Evolutionary conservation across 2,888 invertebrate genomes (phyloP), one percentile per base, ranked within the genome.

Genomic region (Epiblema foenella): DNA sequence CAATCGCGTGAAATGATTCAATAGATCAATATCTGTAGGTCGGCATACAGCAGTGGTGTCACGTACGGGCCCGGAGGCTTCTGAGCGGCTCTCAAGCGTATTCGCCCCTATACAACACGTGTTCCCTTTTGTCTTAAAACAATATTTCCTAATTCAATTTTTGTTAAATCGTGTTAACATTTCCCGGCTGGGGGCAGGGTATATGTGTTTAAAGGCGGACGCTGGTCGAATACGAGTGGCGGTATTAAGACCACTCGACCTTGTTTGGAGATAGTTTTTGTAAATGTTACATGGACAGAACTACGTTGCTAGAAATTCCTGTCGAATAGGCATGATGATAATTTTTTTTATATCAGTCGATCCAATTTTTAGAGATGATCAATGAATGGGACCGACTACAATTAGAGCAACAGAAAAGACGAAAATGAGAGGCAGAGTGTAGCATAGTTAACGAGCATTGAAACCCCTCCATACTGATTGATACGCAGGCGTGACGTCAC

Each of bases 1-100:
- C 84, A 86, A 85, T 85, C 79, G 80, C 75, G 75, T 77, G 80
- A 77, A 84, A 84, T 86, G 83, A 85, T 83, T 82, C 83, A 82
- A 85, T 85, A 83, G 81, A 85, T 85, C 83, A 83, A 83, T 82
- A 82, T 79, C 77, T 37, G 39, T 39, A 54, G 75, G 75, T 75
- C 60, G 79, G 69, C 74, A 82, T 82, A 79, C 74, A 73, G 79
- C 77, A 83, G 79, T 84, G 69, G 72, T 72, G 78, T 85, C 86
- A 86, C 86, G 86, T 85, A 81, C 75, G 67, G 62, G 62, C 70
- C 77, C 76, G 72, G 73, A 73, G 77, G 76, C 72, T 71, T 52
- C 66, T 52, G 58, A 59, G 73, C 69, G 70, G 74, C 76, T 75
- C 80, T 78, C 71, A 72, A 74, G 77, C 75, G 77, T 78, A 77